These are phyloP conservation scores for Camponotus fellah DNA, from an alignment of 2,888 invertebrate species.

Conservation along the genomic window DNA sequence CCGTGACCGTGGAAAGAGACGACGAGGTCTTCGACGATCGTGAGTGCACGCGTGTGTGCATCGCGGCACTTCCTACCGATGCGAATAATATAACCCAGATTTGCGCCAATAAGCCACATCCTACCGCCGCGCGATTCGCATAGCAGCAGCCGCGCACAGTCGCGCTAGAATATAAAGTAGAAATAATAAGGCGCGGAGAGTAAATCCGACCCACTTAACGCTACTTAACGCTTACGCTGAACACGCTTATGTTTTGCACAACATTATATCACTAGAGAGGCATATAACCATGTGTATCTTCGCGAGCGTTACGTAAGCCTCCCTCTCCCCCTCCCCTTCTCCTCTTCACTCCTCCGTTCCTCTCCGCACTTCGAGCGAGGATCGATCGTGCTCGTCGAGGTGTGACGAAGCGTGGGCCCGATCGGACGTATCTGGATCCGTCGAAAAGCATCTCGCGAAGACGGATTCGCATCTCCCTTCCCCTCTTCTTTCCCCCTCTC, in stretches of 20 bases:
- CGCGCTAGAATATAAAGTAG: slow-evolving; percentile 81
- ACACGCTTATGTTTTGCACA: slow-evolving; percentile 85
- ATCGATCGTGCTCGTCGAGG: slow-evolving; percentile 49
- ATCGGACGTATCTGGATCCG: slow-evolving; percentile 30
- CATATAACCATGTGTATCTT: slow-evolving; percentile 63
- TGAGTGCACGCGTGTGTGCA: slow-evolving; percentile 23
- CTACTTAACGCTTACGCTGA: slow-evolving; percentile 85
- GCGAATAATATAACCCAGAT: slow-evolving; percentile 84
- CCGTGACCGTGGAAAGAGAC: slow-evolving; percentile 36
- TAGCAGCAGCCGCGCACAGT: slow-evolving; percentile 52
- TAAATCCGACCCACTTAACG: slow-evolving; percentile 86
- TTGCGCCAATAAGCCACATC: slow-evolving; percentile 84
- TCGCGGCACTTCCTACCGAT: slow-evolving; percentile 70
- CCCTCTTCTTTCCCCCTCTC: neutral
- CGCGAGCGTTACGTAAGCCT: slow-evolving; percentile 65
- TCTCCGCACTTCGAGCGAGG: slow-evolving; percentile 12
- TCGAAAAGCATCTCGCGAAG: neutral
- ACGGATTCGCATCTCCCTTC: neutral
- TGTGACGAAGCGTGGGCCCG: slow-evolving; percentile 40
- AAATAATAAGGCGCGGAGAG: slow-evolving; percentile 83
- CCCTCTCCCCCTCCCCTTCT: neutral
- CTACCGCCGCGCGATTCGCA: slow-evolving; percentile 72
- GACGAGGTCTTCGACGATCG: slow-evolving; percentile 19
- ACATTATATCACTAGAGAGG: slow-evolving; percentile 79
- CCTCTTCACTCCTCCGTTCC: neutral